Conservation (phyloP, 2,113 vertebrate genomes). For the Ptilonorhynchus violaceus region DNA sequence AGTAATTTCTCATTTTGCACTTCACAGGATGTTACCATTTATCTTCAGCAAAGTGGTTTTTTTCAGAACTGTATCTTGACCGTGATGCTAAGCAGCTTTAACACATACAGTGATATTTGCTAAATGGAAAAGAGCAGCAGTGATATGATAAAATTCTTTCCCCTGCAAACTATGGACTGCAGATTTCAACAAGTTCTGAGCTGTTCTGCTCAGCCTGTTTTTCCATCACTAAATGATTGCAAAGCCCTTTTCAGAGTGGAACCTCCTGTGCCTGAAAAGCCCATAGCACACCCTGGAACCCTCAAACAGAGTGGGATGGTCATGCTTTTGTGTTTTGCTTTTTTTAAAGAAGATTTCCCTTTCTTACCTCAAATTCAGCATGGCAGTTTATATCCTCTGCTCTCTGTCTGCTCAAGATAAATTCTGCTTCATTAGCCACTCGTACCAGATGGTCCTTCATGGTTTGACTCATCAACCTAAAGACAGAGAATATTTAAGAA, state of each 20-base stretch:
- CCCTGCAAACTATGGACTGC: background rate
- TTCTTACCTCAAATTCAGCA: constrained; percentile 94
- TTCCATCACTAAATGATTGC: background rate
- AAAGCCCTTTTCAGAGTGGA: background rate
- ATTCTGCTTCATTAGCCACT: constrained; percentile 97
- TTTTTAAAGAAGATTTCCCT: background rate
- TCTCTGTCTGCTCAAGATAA: constrained; percentile 94
- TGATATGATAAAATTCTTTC: background rate
- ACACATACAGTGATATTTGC: background rate
- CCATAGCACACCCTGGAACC: rapidly evolving
- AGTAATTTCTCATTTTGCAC: background rate
- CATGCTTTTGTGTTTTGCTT: background rate
- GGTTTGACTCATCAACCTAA: constrained; percentile 93
- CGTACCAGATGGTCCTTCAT: constrained; percentile 99
- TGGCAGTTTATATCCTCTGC: constrained; percentile 97
- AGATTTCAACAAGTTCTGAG: background rate
- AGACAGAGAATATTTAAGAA: constrained; percentile 36
- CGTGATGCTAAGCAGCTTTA: background rate
- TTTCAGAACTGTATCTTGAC: background rate
- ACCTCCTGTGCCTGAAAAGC: background rate
- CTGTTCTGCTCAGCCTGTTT: background rate
- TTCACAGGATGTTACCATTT: background rate
- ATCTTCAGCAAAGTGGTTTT: background rate
- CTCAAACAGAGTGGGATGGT: background rate
- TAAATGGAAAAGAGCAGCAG: background rate